A percentile compares a stretch with the other conserved stretches of the same genome.
Evolutionary conservation across 35 echinoderm and acorn worm species (phyloP).

Genomic region (Amphiura filiformis): DNA sequence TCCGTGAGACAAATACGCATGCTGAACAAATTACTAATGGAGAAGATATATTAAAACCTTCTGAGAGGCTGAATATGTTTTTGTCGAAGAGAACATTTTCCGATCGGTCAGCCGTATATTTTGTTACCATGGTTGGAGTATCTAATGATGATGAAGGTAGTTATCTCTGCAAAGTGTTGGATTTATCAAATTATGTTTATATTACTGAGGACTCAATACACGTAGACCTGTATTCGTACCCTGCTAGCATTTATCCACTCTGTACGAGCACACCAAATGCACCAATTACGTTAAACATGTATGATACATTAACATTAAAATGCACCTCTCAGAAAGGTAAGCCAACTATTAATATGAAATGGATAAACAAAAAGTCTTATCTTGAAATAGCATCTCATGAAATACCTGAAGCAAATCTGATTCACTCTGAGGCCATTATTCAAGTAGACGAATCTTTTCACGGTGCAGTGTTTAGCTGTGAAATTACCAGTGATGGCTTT

Average conservation of each 20-base stretch:
- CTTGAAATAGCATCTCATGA: too few relatives aligned
- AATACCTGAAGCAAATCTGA: too few relatives aligned
- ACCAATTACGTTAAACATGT: not conserved
- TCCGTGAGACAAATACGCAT: not conserved
- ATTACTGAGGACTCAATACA: not conserved
- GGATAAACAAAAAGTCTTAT: not conserved
- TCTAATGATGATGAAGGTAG: not conserved
- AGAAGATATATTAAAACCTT: not conserved
- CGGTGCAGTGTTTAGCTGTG: too few relatives aligned
- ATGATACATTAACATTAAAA: not conserved
- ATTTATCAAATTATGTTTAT: not conserved
- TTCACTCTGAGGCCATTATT: too few relatives aligned
- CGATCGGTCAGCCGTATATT: not conserved
- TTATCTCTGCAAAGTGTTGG: not conserved
- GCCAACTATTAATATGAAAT: not conserved
- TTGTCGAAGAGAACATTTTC: not conserved
- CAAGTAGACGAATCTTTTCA: too few relatives aligned
- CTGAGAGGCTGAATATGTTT: not conserved
- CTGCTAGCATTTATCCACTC: not conserved
- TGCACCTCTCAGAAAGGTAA: not conserved
- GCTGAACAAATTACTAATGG: not conserved
- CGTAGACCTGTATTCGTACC: not conserved
- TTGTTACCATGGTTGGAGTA: not conserved
- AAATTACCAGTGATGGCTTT: too few relatives aligned
- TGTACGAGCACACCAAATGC: not conserved